Base-by-base conservation (phyloP, 2,888 invertebrate genomes). In the Acholoe squamosa region DNA sequence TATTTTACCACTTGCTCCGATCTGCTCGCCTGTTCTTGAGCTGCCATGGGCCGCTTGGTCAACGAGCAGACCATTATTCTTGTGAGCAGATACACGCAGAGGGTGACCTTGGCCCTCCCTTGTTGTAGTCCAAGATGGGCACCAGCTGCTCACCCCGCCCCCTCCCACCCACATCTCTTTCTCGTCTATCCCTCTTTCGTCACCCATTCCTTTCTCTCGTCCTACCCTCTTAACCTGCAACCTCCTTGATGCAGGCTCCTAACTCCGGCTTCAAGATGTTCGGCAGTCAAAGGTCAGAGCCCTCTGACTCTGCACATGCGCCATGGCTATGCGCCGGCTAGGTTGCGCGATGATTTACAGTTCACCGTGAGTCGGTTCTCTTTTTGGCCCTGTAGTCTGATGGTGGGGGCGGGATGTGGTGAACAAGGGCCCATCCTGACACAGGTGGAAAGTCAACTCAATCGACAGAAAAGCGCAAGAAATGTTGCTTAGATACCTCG, bases 261-360 rank as follows among this genome's bases (percentile, higher is more conserved):
- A 28, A 7, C 71, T 28, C 28, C 7, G 71, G 71, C 71, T 61
- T 71, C 71, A 71, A 25, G 28, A 28, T 71, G 28, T 71, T 71
- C 71, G 28, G 0, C 0, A 25, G 25, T 5, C 71, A 71, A 28
- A 28, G 71, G 71, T 71, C 71, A 71, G 28, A 14, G 1, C 71
- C 71, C 71, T 71, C 71, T 71, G 31, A 71, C 71, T 71, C 71
- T 14, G 28, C 25, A 28, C 71, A 71, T 71, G 71, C 71, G 71
- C 71, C 71, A 3, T 71, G 28, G 71, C n/a, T 71, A 71, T 71
- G 71, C 71, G 71, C 71, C 28, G 14, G 71, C 71, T 28, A 28
- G 71, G 71, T 19, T 71, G 71, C 71, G 71, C 71, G 3, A 25
- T 71, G 71, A 71, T 71, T 71, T 71, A 71, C 25, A 71, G n/a